A percentile compares a stretch with the other conserved stretches of the same genome.
Evolutionary conservation across 2,888 invertebrate species (phyloP).

Genomic region (Agonopterix heracliana): DNA sequence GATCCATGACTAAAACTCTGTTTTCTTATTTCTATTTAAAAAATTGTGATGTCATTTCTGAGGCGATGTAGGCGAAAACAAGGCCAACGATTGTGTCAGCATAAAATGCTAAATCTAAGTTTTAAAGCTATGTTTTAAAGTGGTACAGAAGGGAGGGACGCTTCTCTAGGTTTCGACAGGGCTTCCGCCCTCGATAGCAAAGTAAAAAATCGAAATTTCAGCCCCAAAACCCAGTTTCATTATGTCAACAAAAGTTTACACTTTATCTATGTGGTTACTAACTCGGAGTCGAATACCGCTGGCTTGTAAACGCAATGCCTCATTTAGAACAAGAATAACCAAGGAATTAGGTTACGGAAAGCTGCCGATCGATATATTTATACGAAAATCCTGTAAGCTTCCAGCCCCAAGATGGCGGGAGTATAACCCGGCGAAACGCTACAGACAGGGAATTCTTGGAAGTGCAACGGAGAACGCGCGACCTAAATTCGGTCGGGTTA

Average conservation of each 20-base stretch:
- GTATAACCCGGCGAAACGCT: conserved; percentile 45
- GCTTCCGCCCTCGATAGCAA: conserved; percentile 11
- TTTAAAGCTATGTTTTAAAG: conserved; percentile 13
- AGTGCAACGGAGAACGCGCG: conserved; percentile 37
- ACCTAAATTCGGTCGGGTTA: conserved; percentile 61
- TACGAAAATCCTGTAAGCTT: conserved; percentile 43
- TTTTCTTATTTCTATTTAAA: conserved; percentile 7
- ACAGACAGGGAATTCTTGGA: conserved; percentile 38
- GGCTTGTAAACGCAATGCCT: conserved; percentile 21
- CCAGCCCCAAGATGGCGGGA: conserved; percentile 64
- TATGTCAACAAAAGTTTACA: conserved; percentile 49
- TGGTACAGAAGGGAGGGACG: conserved; percentile 11
- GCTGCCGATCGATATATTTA: conserved; percentile 70
- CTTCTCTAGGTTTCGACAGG: conserved; percentile 1
- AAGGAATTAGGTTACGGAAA: conserved; percentile 55
- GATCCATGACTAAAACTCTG: neutral
- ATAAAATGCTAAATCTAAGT: conserved; percentile 19
- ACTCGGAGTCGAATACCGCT: conserved; percentile 14
- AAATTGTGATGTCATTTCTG: conserved; percentile 62
- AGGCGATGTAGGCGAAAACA: conserved; percentile 52
- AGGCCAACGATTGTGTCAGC: conserved; percentile 40
- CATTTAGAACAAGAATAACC: conserved; percentile 31
- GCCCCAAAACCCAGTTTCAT: conserved; percentile 12
- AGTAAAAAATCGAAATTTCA: conserved; percentile 16
- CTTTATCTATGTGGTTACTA: conserved; percentile 1